phyloP scores from a whole-genome alignment of 2,888 invertebrate species.

The Clusia tigrina region DNA sequence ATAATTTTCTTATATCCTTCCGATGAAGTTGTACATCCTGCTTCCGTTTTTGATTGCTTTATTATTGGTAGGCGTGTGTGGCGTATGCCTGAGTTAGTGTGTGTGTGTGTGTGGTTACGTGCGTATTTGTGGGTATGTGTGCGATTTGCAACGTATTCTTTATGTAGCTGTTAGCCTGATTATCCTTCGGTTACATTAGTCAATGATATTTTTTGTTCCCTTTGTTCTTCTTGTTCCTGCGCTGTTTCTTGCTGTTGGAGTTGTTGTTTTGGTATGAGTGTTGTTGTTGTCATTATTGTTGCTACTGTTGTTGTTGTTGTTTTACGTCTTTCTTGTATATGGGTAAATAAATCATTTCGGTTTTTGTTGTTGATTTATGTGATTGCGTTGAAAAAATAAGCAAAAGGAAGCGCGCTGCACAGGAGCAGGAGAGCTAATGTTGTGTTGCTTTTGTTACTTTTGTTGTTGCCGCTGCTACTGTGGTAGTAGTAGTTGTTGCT shows the following conservation, averaged over 20 bases:
- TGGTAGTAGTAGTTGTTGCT: too few species aligned
- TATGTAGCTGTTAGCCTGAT: slow-evolving; percentile 43
- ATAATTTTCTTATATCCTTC: slow-evolving; percentile 31
- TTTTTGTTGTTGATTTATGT: slow-evolving; percentile 62
- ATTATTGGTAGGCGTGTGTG: slow-evolving; percentile 47
- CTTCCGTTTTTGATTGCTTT: slow-evolving; percentile 52
- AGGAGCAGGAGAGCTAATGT: background rate
- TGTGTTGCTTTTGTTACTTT: background rate
- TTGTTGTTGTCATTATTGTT: too few species aligned
- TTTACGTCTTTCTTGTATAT: slow-evolving; percentile 3
- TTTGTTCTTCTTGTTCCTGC: too few species aligned
- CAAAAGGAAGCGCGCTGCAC: background rate
- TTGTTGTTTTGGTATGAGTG: too few species aligned
- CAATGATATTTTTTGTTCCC: slow-evolving; percentile 16
- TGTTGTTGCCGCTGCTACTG: background rate
- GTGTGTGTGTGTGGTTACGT: slow-evolving; percentile 8
- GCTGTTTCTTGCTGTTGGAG: slow-evolving; percentile 20
- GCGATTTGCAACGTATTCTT: background rate
- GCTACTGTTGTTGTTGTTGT: too few species aligned
- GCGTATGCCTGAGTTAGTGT: too few species aligned
- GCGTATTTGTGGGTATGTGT: background rate
- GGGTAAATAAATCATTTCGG: slow-evolving; percentile 54
- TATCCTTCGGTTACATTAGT: slow-evolving; percentile 32
- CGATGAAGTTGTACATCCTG: slow-evolving; percentile 18
- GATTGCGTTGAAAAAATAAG: slow-evolving; percentile 43